phyloP scores from a whole-genome alignment of 2,888 invertebrate genomes.

The Drosophila helvetica region DNA sequence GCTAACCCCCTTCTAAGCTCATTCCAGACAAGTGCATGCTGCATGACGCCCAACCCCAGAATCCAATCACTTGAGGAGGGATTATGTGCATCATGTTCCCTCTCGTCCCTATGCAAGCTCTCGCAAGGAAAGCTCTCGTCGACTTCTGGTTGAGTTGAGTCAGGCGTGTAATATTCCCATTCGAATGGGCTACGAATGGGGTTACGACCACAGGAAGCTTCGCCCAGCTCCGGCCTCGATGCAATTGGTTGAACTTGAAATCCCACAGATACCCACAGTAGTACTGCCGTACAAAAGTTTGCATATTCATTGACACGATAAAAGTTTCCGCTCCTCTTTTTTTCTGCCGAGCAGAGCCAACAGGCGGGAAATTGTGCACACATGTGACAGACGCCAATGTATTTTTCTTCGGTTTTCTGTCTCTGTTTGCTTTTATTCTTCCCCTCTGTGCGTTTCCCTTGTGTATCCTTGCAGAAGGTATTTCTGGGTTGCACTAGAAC shows the following conservation, averaged over 20 bases:
- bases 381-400: constrained; percentile 30
- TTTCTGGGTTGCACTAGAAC: no score
- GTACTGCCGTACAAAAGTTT: constrained; percentile 40
- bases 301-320: constrained; percentile 21
- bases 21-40: neutral
- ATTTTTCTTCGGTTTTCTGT: constrained; percentile 13
- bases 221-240: constrained; percentile 4
- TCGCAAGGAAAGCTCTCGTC: neutral
- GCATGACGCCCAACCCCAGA: neutral
- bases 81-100: neutral
- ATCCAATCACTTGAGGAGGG: neutral
- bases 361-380: constrained; percentile 55
- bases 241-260: constrained; percentile 29
- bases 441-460: neutral
- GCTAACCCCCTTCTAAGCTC: neutral
- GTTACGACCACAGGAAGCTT: constrained; percentile 26
- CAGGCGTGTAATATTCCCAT: constrained; percentile 20
- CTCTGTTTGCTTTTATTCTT: constrained; percentile 14
- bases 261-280: constrained; percentile 23
- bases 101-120: neutral
- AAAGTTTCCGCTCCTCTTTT: constrained; percentile 9
- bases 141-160: constrained; percentile 9
- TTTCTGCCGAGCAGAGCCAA: constrained; percentile 27
- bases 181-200: neutral
- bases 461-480: no score